Percentiles rank a stretch among this genome's conserved stretches.
phyloP scores from a whole-genome alignment of 2,888 invertebrate genomes.

The Phlogophora meticulosa region DNA sequence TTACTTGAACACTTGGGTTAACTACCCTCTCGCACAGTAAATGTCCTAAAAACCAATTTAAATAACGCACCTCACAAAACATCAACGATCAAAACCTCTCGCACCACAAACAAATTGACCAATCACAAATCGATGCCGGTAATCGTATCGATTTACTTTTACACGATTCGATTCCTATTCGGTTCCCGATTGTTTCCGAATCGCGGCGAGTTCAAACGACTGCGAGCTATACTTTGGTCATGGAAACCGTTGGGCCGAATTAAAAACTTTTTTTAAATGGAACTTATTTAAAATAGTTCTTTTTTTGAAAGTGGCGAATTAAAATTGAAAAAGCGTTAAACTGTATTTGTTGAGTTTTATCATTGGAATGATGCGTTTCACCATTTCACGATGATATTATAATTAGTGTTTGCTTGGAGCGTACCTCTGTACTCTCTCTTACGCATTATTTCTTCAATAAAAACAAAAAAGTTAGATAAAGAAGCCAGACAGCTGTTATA shows the following conservation, averaged over 20 bases:
- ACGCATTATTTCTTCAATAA: too few species aligned
- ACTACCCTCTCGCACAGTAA: background rate
- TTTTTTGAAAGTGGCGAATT: constrained; percentile 49
- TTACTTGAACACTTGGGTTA: too few species aligned
- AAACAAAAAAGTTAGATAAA: too few species aligned
- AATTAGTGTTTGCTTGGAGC: background rate
- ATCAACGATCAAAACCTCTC: constrained; percentile 55
- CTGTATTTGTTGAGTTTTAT: constrained; percentile 20
- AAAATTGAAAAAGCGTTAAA: constrained; percentile 20
- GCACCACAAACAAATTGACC: constrained; percentile 67
- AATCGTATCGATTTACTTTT: constrained; percentile 82
- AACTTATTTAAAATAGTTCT: constrained; percentile 61
- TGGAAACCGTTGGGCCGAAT: constrained; percentile 77
- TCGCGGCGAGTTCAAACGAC: constrained; percentile 79
- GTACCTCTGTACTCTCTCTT: too few species aligned
- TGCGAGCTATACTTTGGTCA: constrained; percentile 79
- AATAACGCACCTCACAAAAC: too few species aligned
- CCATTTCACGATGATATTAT: background rate
- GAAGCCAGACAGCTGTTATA: too few species aligned
- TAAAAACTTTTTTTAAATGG: constrained; percentile 68
- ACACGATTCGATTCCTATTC: constrained; percentile 82
- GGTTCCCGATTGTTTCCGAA: constrained; percentile 78
- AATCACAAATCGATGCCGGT: constrained; percentile 82
- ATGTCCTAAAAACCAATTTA: background rate
- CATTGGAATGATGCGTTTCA: background rate